These are phyloP conservation scores for Stomatorhinus walkeri DNA, from an alignment of 2,797 vertebrate species.

Conservation along the genomic window DNA sequence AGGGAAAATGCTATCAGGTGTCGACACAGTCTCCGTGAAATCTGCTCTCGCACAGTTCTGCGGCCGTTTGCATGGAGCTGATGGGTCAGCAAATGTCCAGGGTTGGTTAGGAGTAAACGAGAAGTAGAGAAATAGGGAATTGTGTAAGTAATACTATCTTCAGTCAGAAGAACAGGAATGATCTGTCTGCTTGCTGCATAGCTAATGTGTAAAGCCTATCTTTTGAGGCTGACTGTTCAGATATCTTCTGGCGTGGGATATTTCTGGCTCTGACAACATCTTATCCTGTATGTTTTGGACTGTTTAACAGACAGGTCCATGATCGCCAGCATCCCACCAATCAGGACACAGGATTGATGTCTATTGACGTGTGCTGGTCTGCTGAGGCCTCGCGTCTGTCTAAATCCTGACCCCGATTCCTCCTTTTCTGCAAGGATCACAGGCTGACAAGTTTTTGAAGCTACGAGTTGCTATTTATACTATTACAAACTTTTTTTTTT, in stretches of 20 bases:
- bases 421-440: background rate
- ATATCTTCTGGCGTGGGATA: background rate
- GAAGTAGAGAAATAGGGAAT: background rate
- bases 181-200: background rate
- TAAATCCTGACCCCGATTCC: background rate
- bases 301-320: background rate
- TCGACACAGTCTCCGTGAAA: conserved; percentile 56
- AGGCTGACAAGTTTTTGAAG: background rate
- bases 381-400: background rate
- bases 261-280: background rate
- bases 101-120: background rate
- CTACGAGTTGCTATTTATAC: background rate
- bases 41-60: conserved; percentile 53
- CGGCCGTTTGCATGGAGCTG: background rate
- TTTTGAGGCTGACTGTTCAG: background rate
- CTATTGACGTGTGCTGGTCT: background rate
- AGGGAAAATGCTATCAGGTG: conserved; percentile 45
- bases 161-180: background rate
- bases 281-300: background rate
- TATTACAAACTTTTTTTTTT: background rate
- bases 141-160: background rate
- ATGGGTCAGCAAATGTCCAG: background rate
- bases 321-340: background rate
- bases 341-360: background rate
- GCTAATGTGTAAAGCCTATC: background rate